phyloP scores from a whole-genome alignment of 2,888 invertebrate species.

The Parnassius smintheus region DNA sequence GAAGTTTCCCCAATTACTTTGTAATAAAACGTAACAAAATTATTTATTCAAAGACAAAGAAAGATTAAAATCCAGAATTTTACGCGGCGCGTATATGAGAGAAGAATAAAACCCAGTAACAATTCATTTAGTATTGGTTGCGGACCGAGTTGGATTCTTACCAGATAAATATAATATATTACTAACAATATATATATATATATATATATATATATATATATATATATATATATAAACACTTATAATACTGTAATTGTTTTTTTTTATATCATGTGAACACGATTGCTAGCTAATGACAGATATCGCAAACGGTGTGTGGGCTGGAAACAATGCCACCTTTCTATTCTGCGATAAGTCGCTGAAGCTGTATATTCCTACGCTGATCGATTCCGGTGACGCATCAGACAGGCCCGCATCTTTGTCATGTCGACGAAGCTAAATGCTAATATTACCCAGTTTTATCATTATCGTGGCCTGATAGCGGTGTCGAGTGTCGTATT shows the following conservation, averaged over 20 bases:
- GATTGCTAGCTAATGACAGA: conserved; percentile 40
- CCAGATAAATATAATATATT: too few species aligned
- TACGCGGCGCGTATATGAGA: too few species aligned
- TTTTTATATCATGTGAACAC: conserved; percentile 43
- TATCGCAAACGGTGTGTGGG: conserved; percentile 46
- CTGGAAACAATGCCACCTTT: conserved; percentile 55
- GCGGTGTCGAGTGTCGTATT: conserved; percentile 41
- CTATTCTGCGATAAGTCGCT: conserved; percentile 38
- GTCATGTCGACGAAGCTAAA: conserved; percentile 39
- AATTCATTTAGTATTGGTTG: too few species aligned
- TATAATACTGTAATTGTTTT: conserved; percentile 10
- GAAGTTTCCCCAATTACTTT: not conserved
- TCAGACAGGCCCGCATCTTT: conserved; percentile 37
- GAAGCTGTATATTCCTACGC: conserved; percentile 37
- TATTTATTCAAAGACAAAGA: not conserved
- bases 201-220: too few species aligned
- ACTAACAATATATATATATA: too few species aligned
- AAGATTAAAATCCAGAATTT: not conserved
- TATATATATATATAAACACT: too few species aligned
- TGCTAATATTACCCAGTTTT: conserved; percentile 46
- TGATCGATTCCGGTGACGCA: conserved; percentile 58
- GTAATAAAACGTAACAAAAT: not conserved
- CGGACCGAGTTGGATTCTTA: too few species aligned
- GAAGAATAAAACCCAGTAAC: too few species aligned
- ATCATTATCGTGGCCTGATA: conserved; percentile 45